phyloP scores from a whole-genome alignment of 2,113 vertebrate genomes.

The Naja naja region DNA sequence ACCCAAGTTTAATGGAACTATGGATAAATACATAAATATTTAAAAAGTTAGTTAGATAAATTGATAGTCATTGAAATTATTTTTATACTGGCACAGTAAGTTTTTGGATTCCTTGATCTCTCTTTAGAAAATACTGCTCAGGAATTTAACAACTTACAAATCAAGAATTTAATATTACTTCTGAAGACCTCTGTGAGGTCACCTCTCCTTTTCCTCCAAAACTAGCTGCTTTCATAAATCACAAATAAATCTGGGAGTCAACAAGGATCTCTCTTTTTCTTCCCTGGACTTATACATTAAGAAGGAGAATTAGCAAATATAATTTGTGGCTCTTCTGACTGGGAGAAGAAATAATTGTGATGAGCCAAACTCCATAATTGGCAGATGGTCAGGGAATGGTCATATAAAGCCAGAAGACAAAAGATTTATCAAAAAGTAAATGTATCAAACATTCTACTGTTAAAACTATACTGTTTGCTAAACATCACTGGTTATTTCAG shows the following conservation, averaged over 20 bases:
- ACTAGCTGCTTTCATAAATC: slow-evolving; percentile 42
- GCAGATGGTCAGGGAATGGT: slow-evolving; percentile 60
- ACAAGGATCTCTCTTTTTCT: background rate
- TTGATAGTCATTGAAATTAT: background rate
- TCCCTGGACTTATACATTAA: background rate
- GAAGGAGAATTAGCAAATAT: slow-evolving; percentile 52
- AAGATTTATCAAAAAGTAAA: background rate
- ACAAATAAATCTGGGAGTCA: slow-evolving; percentile 54
- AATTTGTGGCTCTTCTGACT: slow-evolving; percentile 46
- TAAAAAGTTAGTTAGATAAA: too few relatives aligned
- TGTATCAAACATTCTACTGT: background rate
- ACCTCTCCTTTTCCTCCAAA: slow-evolving; percentile 46
- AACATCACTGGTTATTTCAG: slow-evolving; percentile 36
- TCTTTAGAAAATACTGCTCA: background rate
- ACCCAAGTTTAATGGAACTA: background rate
- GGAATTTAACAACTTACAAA: slow-evolving; percentile 15
- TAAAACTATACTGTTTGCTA: slow-evolving; percentile 31
- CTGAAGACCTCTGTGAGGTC: slow-evolving; percentile 44
- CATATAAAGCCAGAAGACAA: slow-evolving; percentile 30
- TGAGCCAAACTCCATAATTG: slow-evolving; percentile 38
- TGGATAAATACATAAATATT: background rate
- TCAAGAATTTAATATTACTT: slow-evolving; percentile 44
- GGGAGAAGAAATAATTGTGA: slow-evolving; percentile 14
- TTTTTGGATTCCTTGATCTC: background rate
- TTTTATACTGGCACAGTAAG: background rate